Percentiles rank a stretch among this genome's conserved stretches.
Evolutionary conservation across 2,113 vertebrate genomes (phyloP).

Genomic region (Nycticebus coucang): DNA sequence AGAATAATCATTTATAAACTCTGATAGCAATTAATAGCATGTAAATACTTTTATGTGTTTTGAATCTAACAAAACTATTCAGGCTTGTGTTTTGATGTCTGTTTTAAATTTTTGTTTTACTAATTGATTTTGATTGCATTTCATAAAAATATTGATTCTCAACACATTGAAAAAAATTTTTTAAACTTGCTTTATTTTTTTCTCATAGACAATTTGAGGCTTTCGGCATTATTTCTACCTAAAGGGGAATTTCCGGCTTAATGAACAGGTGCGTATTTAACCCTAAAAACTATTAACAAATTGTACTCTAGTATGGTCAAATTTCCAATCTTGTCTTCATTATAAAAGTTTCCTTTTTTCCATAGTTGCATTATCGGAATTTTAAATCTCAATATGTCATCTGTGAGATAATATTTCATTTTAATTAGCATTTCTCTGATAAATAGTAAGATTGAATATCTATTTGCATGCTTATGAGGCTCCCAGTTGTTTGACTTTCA

Average conservation of each 20-base stretch:
- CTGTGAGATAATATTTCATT: neutral
- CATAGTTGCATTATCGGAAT: neutral
- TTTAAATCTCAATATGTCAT: neutral
- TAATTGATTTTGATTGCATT: neutral
- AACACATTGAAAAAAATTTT: neutral
- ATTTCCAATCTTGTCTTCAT: neutral
- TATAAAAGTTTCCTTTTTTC: neutral
- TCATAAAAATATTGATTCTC: neutral
- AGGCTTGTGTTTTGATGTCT: neutral
- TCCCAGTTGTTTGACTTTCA: neutral
- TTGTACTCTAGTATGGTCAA: neutral
- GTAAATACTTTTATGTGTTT: neutral
- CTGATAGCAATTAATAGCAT: neutral
- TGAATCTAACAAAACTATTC: neutral
- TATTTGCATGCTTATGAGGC: neutral
- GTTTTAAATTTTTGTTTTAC: neutral
- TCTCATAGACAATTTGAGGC: neutral
- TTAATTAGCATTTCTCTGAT: slow-evolving; percentile 45
- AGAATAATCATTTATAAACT: neutral
- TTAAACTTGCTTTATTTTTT: slow-evolving; percentile 26
- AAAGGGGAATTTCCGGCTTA: neutral
- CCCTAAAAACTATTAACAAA: neutral
- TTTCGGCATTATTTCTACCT: neutral
- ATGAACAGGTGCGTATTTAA: neutral
- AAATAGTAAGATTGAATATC: neutral